Evolutionary conservation across 2,888 invertebrate genomes (phyloP).

Genomic region (Melieria picta): DNA sequence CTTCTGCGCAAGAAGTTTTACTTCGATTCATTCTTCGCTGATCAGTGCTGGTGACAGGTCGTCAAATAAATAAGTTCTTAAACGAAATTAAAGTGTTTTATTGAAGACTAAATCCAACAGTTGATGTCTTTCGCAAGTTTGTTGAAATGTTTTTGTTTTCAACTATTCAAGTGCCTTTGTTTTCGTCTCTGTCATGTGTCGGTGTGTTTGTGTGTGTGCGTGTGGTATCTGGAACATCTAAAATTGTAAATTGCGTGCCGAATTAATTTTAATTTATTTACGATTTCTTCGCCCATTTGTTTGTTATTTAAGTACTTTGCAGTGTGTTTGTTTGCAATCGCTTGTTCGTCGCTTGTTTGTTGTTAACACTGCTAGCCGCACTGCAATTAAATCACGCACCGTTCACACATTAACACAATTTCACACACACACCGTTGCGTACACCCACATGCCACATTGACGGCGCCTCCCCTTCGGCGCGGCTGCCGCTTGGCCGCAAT

Average conservation of each 20-base stretch:
- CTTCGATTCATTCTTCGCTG: too few species aligned
- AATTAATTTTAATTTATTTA: constrained; percentile 40
- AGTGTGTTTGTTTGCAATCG: neutral
- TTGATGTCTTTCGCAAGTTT: neutral
- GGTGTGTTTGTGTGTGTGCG: constrained; percentile 24
- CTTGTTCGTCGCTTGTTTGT: neutral
- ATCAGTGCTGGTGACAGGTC: too few species aligned
- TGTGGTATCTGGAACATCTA: constrained; percentile 54
- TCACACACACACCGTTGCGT: too few species aligned
- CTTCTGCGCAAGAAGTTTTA: too few species aligned
- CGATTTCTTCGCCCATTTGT: neutral
- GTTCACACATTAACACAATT: too few species aligned
- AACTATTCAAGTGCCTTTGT: neutral
- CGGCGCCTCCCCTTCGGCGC: too few species aligned
- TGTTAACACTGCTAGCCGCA: constrained; percentile 14
- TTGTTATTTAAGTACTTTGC: constrained; percentile 16
- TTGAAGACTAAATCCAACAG: too few species aligned
- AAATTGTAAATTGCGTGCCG: constrained; percentile 58
- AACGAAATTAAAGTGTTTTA: too few species aligned
- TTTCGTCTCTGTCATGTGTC: constrained; percentile 33
- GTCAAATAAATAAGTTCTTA: too few species aligned
- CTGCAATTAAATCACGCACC: constrained; percentile 9
- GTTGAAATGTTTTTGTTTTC: neutral
- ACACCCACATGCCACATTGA: too few species aligned
- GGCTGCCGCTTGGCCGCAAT: too few species aligned